Evolutionary conservation across 2,797 vertebrate genomes (phyloP).

Genomic region (Chelmon rostratus): DNA sequence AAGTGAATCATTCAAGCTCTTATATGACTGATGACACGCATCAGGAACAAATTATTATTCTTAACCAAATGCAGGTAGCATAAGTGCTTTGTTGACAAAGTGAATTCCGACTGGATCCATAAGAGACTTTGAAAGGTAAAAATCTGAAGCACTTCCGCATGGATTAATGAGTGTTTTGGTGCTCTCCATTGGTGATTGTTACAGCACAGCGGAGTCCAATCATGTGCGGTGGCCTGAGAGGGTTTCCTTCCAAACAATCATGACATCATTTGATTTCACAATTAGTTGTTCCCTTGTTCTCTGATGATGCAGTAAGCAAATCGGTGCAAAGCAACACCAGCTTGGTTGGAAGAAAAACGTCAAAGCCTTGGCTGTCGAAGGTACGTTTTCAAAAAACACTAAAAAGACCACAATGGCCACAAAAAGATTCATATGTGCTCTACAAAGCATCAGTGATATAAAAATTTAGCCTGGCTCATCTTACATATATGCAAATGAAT

Average conservation of each 20-base stretch:
- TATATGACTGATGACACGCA: conserved; percentile 38
- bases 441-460: neutral
- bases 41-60: conserved; percentile 37
- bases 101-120: conserved; percentile 5
- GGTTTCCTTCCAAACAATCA: conserved; percentile 39
- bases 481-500: neutral
- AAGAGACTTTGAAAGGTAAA: neutral
- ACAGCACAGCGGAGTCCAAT: conserved; percentile 35
- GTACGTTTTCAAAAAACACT: neutral
- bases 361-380: neutral
- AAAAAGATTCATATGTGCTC: neutral
- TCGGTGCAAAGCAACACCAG: conserved; percentile 25
- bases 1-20: conserved; percentile 32
- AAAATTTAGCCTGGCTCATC: neutral
- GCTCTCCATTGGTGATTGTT: conserved; percentile 18
- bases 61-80: conserved; percentile 7
- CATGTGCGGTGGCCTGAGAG: conserved; percentile 27
- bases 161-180: conserved; percentile 30
- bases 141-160: conserved; percentile 1
- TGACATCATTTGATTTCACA: conserved; percentile 46
- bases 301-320: conserved; percentile 14
- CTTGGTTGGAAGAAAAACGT: neutral
- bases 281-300: conserved; percentile 33
- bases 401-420: neutral
- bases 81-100: conserved; percentile 34